phyloP scores from a whole-genome alignment of 2,113 vertebrate genomes.

The Rhinolophus sinicus region DNA sequence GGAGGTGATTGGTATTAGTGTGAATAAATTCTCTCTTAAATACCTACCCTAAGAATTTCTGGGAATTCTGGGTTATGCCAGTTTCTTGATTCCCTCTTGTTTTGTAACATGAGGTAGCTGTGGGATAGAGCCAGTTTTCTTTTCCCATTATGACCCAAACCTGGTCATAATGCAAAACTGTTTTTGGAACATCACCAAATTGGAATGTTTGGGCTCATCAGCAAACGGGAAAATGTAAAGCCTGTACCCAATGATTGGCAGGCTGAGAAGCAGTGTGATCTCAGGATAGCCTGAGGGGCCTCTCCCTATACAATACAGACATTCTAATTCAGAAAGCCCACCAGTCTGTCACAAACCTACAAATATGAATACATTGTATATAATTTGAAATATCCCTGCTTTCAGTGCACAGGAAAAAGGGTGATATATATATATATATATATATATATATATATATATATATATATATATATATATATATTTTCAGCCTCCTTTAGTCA shows the following conservation, averaged over 20 bases:
- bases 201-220: background rate
- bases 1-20: rapidly evolving
- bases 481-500: too few species aligned
- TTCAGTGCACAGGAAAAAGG: background rate
- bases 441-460: too few species aligned
- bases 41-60: background rate
- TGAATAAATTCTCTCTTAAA: background rate
- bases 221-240: background rate
- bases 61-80: background rate
- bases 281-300: background rate
- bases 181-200: background rate
- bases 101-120: background rate
- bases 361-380: background rate
- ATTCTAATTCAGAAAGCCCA: background rate
- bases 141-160: background rate
- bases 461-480: too few species aligned
- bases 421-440: background rate
- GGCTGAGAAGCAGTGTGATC: background rate
- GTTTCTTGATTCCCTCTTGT: background rate
- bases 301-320: background rate
- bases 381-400: background rate
- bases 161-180: background rate
- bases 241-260: background rate
- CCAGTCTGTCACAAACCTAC: background rate
- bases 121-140: background rate